A percentile compares a stretch with the other conserved stretches of the same genome.
phyloP scores from a whole-genome alignment of 2,888 invertebrate species.

The Spicauda simplicius region DNA sequence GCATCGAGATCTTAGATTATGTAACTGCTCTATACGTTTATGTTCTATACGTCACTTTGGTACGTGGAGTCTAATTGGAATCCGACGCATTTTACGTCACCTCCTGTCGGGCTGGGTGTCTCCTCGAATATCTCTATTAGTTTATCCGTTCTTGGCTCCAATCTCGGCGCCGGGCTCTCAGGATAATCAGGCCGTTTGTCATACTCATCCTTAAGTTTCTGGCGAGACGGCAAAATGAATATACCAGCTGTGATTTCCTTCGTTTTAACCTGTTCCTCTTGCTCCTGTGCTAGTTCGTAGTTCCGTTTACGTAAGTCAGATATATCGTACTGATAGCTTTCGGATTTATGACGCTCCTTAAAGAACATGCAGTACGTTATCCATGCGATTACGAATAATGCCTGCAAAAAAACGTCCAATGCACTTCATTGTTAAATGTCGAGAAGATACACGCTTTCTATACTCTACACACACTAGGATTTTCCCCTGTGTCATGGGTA shows the following conservation, averaged over 20 bases:
- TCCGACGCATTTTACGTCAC: constrained; percentile 60
- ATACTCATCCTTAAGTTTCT: constrained; percentile 61
- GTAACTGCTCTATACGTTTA: constrained; percentile 2
- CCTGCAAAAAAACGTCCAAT: constrained; percentile 54
- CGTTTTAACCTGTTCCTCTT: constrained; percentile 53
- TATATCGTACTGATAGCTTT: constrained; percentile 64
- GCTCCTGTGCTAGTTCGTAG: constrained; percentile 53
- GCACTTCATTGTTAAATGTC: background rate
- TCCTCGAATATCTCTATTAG: constrained; percentile 66
- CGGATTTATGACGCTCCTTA: constrained; percentile 70
- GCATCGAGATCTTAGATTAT: constrained; percentile 2
- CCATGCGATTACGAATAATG: constrained; percentile 65
- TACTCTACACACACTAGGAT: too few relatives aligned
- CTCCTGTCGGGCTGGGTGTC: constrained; percentile 41
- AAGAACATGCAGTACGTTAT: constrained; percentile 77
- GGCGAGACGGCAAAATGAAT: constrained; percentile 68
- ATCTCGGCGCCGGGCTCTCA: constrained; percentile 60
- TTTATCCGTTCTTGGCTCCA: constrained; percentile 61
- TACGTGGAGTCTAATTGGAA: constrained; percentile 64
- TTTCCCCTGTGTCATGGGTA: too few relatives aligned
- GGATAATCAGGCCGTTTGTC: constrained; percentile 74
- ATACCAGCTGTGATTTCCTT: constrained; percentile 63
- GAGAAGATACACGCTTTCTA: too few relatives aligned
- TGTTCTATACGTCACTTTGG: constrained; percentile 61
- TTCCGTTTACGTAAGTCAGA: constrained; percentile 63